phyloP scores from a whole-genome alignment of 2,113 vertebrate species.

The Elaphurus davidianus region DNA sequence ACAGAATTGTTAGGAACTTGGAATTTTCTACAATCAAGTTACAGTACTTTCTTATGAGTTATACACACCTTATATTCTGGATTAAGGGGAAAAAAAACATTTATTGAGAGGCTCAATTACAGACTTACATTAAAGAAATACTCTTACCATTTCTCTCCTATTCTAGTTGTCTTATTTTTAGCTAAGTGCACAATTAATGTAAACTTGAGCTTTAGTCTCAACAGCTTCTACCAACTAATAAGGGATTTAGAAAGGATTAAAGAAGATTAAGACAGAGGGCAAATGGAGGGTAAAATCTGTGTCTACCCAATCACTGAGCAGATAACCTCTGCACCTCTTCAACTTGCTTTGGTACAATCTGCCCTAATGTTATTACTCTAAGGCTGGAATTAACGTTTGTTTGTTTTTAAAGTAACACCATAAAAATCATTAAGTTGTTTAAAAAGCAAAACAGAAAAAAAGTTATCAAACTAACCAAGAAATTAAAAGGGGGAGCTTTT shows the following conservation, averaged over 20 bases:
- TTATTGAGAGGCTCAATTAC: not conserved
- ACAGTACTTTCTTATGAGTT: not conserved
- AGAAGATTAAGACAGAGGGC: slow-evolving; percentile 77
- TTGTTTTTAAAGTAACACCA: not conserved
- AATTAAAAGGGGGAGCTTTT: not conserved
- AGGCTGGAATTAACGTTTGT: not conserved
- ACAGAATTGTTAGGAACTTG: not conserved
- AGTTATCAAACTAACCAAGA: not conserved
- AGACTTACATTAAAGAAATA: not conserved
- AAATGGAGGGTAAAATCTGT: slow-evolving; percentile 73
- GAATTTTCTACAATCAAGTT: not conserved
- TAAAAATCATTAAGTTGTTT: not conserved
- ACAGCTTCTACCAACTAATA: slow-evolving; percentile 54
- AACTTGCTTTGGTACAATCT: not conserved
- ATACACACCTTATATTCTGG: not conserved
- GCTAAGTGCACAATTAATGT: not conserved
- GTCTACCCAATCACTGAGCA: not conserved
- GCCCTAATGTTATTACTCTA: not conserved
- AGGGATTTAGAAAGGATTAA: slow-evolving; percentile 78
- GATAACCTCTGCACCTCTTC: not conserved
- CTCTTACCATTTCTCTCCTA: not conserved
- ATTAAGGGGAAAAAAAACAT: not conserved
- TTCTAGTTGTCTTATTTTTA: slow-evolving; percentile 16
- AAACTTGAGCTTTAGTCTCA: slow-evolving; percentile 38
- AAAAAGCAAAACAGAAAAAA: slow-evolving; percentile 30